Conservation (phyloP, 2,113 vertebrate genomes). For the Mohoua ochrocephala region DNA sequence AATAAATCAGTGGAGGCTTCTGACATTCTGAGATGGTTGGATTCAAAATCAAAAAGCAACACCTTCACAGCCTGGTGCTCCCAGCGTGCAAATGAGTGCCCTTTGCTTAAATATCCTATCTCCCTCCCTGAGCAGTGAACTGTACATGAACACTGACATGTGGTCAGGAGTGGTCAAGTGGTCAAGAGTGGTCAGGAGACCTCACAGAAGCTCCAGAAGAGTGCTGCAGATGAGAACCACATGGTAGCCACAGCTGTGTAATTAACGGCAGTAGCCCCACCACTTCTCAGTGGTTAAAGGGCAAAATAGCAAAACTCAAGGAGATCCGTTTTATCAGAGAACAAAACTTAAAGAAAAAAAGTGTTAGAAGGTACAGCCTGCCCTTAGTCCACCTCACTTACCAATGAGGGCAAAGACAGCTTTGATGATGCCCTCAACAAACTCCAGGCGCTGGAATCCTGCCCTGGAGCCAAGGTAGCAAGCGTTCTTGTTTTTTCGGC, state of each 20-base stretch:
- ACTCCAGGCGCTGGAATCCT: constrained; percentile 82
- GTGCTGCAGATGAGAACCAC: accelerated
- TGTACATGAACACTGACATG: not conserved
- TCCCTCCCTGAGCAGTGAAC: not conserved
- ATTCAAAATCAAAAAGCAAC: not conserved
- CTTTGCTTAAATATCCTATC: not conserved
- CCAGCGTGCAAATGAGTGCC: not conserved
- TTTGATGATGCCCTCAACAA: constrained; percentile 79
- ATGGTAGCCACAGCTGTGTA: accelerated
- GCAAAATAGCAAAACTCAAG: not conserved
- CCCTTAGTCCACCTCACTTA: constrained; percentile 47
- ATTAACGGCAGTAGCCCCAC: not conserved
- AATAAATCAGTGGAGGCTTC: not conserved
- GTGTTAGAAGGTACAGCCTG: not conserved
- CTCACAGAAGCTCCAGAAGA: not conserved
- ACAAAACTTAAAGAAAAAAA: not conserved
- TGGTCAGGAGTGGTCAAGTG: not conserved
- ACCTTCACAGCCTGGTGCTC: not conserved
- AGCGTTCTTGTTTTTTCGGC: constrained; percentile 80
- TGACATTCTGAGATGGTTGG: not conserved
- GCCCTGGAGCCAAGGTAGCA: constrained; percentile 80
- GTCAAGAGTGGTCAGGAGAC: not conserved
- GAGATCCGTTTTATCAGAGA: not conserved
- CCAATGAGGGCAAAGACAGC: constrained; percentile 83
- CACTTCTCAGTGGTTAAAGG: not conserved